Conservation (phyloP, 2,113 vertebrate species). For the Neofelis nebulosa region DNA sequence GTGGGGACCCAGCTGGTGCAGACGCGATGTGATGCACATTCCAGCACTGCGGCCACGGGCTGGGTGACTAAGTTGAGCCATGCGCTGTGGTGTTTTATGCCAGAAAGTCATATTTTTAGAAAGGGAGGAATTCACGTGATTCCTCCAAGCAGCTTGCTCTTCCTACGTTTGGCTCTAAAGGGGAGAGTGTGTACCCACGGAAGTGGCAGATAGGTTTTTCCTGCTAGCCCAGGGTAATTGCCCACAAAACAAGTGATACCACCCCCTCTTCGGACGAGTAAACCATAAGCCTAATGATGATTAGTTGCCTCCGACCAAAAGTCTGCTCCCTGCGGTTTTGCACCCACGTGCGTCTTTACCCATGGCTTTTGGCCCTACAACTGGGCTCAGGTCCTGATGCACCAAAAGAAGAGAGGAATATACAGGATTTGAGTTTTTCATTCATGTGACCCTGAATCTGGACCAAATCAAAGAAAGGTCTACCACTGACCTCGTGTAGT, state of each 20-base stretch:
- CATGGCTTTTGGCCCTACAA: fast-evolving
- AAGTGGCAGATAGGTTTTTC: neutral
- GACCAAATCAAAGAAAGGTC: neutral
- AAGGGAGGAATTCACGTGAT: neutral
- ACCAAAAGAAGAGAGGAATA: neutral
- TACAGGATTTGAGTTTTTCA: neutral
- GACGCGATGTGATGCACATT: fast-evolving
- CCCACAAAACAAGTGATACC: neutral
- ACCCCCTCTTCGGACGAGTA: neutral
- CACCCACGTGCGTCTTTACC: neutral
- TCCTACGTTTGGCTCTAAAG: neutral
- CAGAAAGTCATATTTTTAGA: slow-evolving; percentile 32
- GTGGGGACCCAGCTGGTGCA: slow-evolving; percentile 33
- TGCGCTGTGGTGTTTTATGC: neutral
- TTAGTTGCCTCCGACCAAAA: neutral
- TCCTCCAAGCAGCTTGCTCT: neutral
- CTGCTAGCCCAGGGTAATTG: neutral
- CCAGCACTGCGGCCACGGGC: neutral
- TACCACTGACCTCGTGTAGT: neutral
- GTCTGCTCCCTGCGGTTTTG: neutral
- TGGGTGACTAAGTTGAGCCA: neutral
- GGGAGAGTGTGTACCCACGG: neutral
- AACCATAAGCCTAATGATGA: neutral
- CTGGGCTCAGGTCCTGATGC: neutral
- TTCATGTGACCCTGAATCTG: no score